These are phyloP conservation scores for Lordiphosa mommai DNA, from an alignment of 1,140 invertebrate genomes.

Conservation along the genomic window DNA sequence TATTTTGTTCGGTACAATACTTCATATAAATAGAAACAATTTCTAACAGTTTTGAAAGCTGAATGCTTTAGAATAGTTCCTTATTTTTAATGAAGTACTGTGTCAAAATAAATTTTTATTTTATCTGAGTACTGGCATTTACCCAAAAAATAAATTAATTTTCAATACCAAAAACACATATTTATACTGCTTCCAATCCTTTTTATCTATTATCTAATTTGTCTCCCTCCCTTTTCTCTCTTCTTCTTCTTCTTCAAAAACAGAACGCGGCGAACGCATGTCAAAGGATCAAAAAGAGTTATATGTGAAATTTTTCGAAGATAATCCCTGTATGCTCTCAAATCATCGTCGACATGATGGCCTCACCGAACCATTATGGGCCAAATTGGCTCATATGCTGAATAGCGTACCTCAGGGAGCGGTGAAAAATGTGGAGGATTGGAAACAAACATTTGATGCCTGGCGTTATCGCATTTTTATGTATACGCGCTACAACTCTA, in stretches of 20 bases:
- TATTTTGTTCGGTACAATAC: too few species aligned
- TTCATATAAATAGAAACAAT: too few species aligned
- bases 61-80: too few species aligned
- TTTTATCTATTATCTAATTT: too few species aligned
- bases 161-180: too few species aligned
- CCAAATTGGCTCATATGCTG: constrained; percentile 59
- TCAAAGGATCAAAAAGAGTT: constrained; percentile 75
- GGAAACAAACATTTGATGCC: constrained; percentile 74
- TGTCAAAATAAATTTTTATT: too few species aligned
- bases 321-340: constrained; percentile 74
- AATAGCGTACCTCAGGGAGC: constrained; percentile 74
- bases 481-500: constrained; percentile 75
- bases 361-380: constrained; percentile 67
- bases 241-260: constrained; percentile 17
- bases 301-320: constrained; percentile 75
- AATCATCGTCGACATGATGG: constrained; percentile 69
- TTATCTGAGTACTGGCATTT: too few species aligned
- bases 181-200: too few species aligned
- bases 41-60: too few species aligned
- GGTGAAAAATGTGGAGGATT: constrained; percentile 75
- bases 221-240: too few species aligned
- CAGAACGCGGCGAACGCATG: constrained; percentile 73
- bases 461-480: constrained; percentile 77
- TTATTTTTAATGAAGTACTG: too few species aligned
- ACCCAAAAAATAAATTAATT: too few species aligned